phyloP scores from a whole-genome alignment of 2,113 vertebrate genomes.

The Willisornis vidua region DNA sequence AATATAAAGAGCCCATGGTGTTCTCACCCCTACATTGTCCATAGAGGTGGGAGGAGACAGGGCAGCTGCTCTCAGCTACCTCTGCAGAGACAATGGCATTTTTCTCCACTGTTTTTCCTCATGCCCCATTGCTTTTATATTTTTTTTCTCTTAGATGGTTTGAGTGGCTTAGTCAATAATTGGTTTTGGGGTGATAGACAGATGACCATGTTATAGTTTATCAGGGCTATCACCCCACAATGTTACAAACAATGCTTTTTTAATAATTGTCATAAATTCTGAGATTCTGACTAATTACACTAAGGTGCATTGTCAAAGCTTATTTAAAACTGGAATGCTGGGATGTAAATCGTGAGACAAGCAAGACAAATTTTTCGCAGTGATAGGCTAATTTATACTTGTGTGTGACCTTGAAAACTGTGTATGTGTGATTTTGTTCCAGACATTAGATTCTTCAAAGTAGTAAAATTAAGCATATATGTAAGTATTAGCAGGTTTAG shows the following conservation, averaged over 20 bases:
- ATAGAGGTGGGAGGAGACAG: too few species aligned
- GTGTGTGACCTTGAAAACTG: neutral
- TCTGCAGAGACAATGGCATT: too few species aligned
- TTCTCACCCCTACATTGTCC: too few species aligned
- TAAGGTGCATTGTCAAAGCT: neutral
- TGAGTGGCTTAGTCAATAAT: too few species aligned
- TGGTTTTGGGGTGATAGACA: too few species aligned
- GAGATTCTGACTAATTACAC: neutral
- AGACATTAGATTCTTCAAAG: neutral
- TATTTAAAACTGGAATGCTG: neutral
- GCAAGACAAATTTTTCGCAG: neutral
- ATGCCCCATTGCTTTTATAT: too few species aligned
- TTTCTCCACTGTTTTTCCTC: too few species aligned
- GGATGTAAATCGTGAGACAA: neutral
- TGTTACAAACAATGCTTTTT: neutral
- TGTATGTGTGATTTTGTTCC: neutral
- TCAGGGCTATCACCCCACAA: too few species aligned
- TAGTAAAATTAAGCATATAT: neutral
- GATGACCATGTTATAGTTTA: too few species aligned
- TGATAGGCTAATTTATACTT: neutral
- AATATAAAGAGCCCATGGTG: too few species aligned
- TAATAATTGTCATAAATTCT: neutral
- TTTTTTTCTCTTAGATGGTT: too few species aligned
- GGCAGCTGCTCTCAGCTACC: too few species aligned
- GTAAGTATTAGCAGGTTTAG: neutral